phyloP scores from a whole-genome alignment of 1,140 invertebrate genomes.

The Chlorops oryzae region DNA sequence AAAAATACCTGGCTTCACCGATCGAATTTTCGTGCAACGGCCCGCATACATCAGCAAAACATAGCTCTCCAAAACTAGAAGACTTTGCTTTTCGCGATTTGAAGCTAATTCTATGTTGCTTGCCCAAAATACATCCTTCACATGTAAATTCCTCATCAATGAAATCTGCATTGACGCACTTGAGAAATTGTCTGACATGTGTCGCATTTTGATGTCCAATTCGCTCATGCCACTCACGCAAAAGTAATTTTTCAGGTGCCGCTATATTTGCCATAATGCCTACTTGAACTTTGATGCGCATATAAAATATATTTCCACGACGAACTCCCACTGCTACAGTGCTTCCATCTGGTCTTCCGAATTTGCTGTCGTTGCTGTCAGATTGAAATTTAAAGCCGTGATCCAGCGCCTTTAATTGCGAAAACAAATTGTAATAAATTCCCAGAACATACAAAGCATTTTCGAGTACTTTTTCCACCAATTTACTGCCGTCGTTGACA shows the following conservation, averaged over 20 bases:
- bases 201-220: too few species aligned
- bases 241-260: constrained; percentile 33
- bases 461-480: too few species aligned
- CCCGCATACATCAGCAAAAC: constrained; percentile 48
- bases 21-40: constrained; percentile 45
- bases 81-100: constrained; percentile 20
- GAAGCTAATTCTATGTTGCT: constrained; percentile 38
- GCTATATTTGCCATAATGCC: constrained; percentile 35
- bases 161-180: too few species aligned
- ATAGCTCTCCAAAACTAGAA: constrained; percentile 32
- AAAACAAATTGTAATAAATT: constrained; percentile 43
- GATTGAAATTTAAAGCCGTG: constrained; percentile 30
- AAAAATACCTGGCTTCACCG: constrained; percentile 34
- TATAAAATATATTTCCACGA: constrained; percentile 42
- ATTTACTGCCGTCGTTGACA: too few species aligned
- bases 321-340: constrained; percentile 30
- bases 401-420: constrained; percentile 29
- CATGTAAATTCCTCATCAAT: constrained; percentile 34
- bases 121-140: constrained; percentile 45
- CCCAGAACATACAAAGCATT: constrained; percentile 44
- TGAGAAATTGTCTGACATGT: too few species aligned
- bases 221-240: too few species aligned
- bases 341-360: too few species aligned
- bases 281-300: too few species aligned
- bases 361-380: constrained; percentile 24